A percentile compares a stretch with the other conserved stretches of the same genome.
These are phyloP conservation scores for Aphelinus certus DNA, from an alignment of 1,140 invertebrate species.

Conservation along the genomic window DNA sequence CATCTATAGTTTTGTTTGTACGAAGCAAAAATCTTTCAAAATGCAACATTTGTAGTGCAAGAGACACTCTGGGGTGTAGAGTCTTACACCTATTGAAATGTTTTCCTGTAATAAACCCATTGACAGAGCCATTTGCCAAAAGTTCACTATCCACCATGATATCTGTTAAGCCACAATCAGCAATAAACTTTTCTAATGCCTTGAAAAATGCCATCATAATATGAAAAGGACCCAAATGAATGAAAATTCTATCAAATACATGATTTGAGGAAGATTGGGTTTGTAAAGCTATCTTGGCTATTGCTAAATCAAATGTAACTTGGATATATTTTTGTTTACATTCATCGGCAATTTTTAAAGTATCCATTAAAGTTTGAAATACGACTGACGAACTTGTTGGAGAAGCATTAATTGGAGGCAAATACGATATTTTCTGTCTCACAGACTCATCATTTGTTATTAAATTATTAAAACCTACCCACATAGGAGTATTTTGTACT, in stretches of 20 bases:
- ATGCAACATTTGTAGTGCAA: constrained; percentile 59
- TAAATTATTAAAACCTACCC: constrained; percentile 45
- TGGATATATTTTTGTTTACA: constrained; percentile 47
- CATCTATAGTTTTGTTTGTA: background rate
- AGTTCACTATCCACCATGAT: constrained; percentile 56
- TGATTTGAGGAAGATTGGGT: constrained; percentile 52
- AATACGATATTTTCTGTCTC: constrained; percentile 19
- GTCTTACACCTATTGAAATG: constrained; percentile 54
- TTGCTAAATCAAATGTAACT: constrained; percentile 57
- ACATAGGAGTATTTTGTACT: constrained; percentile 43
- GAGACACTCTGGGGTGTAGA: constrained; percentile 23
- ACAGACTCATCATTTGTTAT: background rate
- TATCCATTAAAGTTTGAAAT: constrained; percentile 26
- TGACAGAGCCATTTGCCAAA: constrained; percentile 51
- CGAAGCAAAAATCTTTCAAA: constrained; percentile 54
- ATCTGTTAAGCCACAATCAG: constrained; percentile 57
- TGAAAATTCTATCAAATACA: constrained; percentile 62
- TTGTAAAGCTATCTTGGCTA: constrained; percentile 58
- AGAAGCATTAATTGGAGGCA: constrained; percentile 52
- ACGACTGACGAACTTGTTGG: constrained; percentile 54
- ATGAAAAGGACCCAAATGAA: constrained; percentile 65
- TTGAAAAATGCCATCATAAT: constrained; percentile 63
- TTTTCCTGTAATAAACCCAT: constrained; percentile 50
- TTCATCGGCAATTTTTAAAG: constrained; percentile 23
- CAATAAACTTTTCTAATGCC: constrained; percentile 56